Base-by-base conservation (phyloP, 2,888 invertebrate species). In the Ichneumoninae sp. region DNA sequence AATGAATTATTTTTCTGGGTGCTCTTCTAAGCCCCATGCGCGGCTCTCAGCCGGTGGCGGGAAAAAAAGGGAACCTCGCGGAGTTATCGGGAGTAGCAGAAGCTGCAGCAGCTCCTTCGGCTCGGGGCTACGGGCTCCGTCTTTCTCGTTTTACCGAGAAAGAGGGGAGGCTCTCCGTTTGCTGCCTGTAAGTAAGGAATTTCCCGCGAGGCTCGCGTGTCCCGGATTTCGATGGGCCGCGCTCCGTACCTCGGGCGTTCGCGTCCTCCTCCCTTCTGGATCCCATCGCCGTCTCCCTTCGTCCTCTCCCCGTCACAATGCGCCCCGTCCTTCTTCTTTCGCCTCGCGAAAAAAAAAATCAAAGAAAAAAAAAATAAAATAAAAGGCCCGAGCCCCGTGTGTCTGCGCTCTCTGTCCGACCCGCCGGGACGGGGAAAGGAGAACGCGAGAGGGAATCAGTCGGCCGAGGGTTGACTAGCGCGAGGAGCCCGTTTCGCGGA, bases 171-270 rank as follows among this genome's bases (percentile, higher is more conserved):
- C 52, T 71, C 54, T n/a, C 36, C 40, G 40, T 30, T 47, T 72
- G 60, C 47, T 72, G 68, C 77, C 77, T 72, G 57, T 44, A 87
- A 89, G 87, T 84, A 86, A 89, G 90, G 93, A 93, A 93, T 93
- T 93, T 93, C 93, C 93, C 93, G 92, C 90, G 90, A 92, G 93
- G 92, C 93, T 93, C 92, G 93, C 93, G 92, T 93, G 93, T 93
- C 91, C 91, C 90, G 92, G 92, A 92, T 93, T 92, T 92, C 91
- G 87, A 86, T 82, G 80, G 81, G 83, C 83, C 80, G 76, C 74
- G 82, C 44, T 47, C 84, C 79, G 82, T 86, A 86, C 87, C 87
- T 83, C 86, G 50, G 86, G 86, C 87, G 80, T 77, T 83, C 68
- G 82, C 70, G 80, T 68, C 74, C 76, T 84, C 68, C 70, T 68